These are phyloP conservation scores for Eupithecia pulchellata DNA, from an alignment of 2,888 invertebrate genomes.

Conservation along the genomic window DNA sequence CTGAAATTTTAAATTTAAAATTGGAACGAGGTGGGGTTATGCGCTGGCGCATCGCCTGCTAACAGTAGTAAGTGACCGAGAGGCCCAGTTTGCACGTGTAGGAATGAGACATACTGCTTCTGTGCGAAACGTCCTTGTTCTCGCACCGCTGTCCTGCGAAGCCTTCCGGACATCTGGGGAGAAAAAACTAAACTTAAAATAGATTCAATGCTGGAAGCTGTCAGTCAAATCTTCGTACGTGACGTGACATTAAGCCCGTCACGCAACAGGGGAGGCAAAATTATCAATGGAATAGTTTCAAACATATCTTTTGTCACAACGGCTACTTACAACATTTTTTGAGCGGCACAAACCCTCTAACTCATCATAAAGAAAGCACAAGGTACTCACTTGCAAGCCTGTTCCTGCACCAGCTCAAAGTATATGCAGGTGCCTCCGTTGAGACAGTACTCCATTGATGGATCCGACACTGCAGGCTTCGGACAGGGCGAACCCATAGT, in stretches of 20 bases:
- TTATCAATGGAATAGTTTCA: constrained; percentile 20
- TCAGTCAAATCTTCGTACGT: constrained; percentile 23
- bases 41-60: constrained; percentile 77
- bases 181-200: constrained; percentile 25
- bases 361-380: neutral
- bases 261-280: constrained; percentile 5
- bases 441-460: constrained; percentile 89
- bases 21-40: constrained; percentile 79
- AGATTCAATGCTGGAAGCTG: neutral
- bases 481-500: constrained; percentile 87
- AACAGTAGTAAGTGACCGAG: constrained; percentile 91
- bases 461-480: constrained; percentile 76
- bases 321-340: neutral
- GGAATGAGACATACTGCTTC: constrained; percentile 92
- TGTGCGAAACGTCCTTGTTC: constrained; percentile 90
- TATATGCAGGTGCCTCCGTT: constrained; percentile 95
- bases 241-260: constrained; percentile 34
- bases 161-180: constrained; percentile 91
- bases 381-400: constrained; percentile 93
- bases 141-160: constrained; percentile 92
- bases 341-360: neutral
- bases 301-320: neutral
- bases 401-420: constrained; percentile 91
- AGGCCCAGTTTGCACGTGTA: constrained; percentile 92
- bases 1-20: constrained; percentile 68